These are phyloP conservation scores for Chiloscyllium punctatum DNA, from an alignment of 2,797 vertebrate genomes.

Conservation along the genomic window DNA sequence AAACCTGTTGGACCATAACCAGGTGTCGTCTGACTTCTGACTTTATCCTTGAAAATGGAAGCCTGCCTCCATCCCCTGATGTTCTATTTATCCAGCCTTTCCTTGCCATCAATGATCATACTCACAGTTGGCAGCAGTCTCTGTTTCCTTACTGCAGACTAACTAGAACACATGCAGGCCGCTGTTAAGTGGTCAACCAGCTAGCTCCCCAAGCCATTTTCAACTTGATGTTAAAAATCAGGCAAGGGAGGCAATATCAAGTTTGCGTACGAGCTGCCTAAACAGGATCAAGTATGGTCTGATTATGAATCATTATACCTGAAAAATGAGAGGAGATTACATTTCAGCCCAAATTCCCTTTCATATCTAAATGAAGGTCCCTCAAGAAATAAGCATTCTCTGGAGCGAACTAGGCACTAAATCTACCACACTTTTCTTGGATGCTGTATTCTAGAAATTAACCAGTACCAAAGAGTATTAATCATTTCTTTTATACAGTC, in stretches of 20 bases:
- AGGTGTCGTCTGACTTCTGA: too few relatives aligned
- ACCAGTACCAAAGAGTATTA: neutral
- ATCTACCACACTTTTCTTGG: neutral
- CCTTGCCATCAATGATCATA: neutral
- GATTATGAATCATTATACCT: neutral
- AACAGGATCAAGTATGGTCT: neutral
- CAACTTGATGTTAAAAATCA: neutral
- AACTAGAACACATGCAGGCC: neutral
- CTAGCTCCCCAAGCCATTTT: neutral
- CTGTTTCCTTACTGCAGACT: neutral
- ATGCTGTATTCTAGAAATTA: neutral
- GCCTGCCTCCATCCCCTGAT: neutral
- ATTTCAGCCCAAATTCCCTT: neutral
- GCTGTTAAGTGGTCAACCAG: neutral
- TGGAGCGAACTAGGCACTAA: neutral
- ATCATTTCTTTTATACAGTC: neutral
- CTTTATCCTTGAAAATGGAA: neutral
- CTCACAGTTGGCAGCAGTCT: neutral
- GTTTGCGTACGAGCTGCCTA: neutral
- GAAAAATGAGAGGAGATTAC: too few relatives aligned
- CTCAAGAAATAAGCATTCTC: neutral
- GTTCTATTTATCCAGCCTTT: neutral
- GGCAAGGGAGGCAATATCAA: neutral
- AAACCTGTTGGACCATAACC: too few relatives aligned
- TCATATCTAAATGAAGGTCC: neutral